Base-by-base conservation (phyloP, 2,888 invertebrate genomes). In the Latrodectus elegans region DNA sequence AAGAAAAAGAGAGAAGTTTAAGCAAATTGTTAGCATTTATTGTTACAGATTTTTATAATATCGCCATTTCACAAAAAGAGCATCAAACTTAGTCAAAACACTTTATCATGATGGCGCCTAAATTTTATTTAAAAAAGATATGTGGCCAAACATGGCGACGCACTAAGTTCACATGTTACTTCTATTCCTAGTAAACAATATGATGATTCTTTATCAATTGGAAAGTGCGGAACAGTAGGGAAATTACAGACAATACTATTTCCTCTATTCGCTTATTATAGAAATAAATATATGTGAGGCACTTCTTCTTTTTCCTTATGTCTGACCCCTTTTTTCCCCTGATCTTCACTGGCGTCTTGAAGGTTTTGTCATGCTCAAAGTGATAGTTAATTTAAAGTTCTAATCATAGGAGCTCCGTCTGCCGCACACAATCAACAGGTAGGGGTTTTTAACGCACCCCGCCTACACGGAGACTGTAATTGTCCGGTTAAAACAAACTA, bases 181-280 rank as follows among this genome's bases (percentile, higher is more conserved):
- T 68, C 15, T 64, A 14, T 22, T 10, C 70, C 38, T 60, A 67
- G 85, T 75, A 79, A 79, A 85, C 79, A 79, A 71, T 60, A n/a
- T 53, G 65, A 78, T 72, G 49, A 26, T 67, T n/a, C 68, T 15
- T 72, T 55, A 51, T 71, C 51, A 79, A 79, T 55, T 52, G 72
- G 26, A 77, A 75, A 85, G 75, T 51, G 85, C 85, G 79, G 85
- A 74, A 85, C 74, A 73, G 52, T 80, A 70, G 79, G 38, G 17
- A 80, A 85, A 85, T 79, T 85, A 85, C 79, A 85, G 85, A 85
- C 85, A 79, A 84, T 84, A 77, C 67, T 38, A 74, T 74, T 67
- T 67, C 80, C 55, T 38, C 64, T 75, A 55, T 53, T 67, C 49
- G 52, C 78, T 68, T 53, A 68, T 72, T 72, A 80, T 80, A 72